Evolutionary conservation across 2,888 invertebrate species (phyloP), one percentile per base, ranked within the genome.

Genomic region (Allygus modestus): DNA sequence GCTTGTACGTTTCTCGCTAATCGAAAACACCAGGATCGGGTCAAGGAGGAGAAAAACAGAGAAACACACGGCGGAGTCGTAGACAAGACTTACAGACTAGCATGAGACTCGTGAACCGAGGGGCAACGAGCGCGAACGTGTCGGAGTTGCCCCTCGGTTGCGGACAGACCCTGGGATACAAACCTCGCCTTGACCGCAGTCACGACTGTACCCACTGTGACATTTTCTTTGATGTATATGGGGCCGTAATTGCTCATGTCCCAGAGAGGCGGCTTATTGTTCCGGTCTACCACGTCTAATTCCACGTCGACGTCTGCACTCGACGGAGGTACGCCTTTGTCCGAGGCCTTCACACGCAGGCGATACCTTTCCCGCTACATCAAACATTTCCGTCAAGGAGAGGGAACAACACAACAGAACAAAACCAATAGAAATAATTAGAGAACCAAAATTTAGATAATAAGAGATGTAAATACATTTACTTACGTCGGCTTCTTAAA

Each of bases 181-280:
- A 89, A 89, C 97, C 97, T 97, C 94, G 98, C 98, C 96, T 97
- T 97, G 93, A 98, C 96, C 93, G 97, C 96, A 94, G 97, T 97
- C 94, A 98, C 97, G 95, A 97, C 96, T 93, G 97, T 97, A 95
- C 98, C 97, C 94, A 98, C 97, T 95, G 97, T 97, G 95, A 97
- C 97, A 96, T 98, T 98, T 96, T 98, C 98, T 94, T 96, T 96
- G 95, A 98, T 97, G 95, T 96, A 96, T 94, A 97, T 97, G 94
- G 97, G 97, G 94, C 98, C 97, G 94, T 98, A 97, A 93, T 97
- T 94, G 93, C 94, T 95, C 93, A 94, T 94, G 94, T 97, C 97
- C 98, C 97, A 98, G 92, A 97, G 95, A 92, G 97, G 98, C 92
- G 96, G 98, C 95, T 97, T 98, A 96, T 97, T 98, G 95, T 97